phyloP scores from a whole-genome alignment of 2,113 vertebrate species.

The Naja naja region DNA sequence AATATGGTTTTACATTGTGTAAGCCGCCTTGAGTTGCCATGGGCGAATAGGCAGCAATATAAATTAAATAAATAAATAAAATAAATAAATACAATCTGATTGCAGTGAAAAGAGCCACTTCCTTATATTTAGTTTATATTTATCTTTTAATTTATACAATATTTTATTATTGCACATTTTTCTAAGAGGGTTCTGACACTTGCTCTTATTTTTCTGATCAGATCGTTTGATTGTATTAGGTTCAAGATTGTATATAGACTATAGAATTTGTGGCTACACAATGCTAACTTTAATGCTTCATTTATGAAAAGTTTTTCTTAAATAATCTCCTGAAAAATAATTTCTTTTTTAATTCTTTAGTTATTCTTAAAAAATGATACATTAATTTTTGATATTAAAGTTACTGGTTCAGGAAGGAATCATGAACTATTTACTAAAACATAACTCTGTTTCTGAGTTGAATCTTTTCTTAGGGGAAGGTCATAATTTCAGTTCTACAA shows the following conservation, averaged over 20 bases:
- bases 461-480: neutral
- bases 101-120: neutral
- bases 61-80: too few relatives aligned
- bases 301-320: neutral
- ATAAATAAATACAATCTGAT: neutral
- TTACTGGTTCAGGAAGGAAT: neutral
- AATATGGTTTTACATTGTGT: too few relatives aligned
- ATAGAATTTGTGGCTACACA: neutral
- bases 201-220: neutral
- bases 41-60: too few relatives aligned
- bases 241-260: neutral
- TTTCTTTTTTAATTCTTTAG: conserved; percentile 18
- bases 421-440: conserved; percentile 8
- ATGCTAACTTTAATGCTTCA: neutral
- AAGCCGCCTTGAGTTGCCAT: too few relatives aligned
- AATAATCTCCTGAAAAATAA: neutral
- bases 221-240: neutral
- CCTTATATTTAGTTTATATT: neutral
- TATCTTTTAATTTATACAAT: neutral
- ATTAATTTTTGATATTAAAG: conserved; percentile 52
- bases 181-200: neutral
- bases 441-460: conserved; percentile 24
- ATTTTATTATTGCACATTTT: neutral
- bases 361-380: conserved; percentile 46
- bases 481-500: neutral